These are phyloP conservation scores for Triops cancriformis DNA, from an alignment of 1,140 invertebrate genomes.

Conservation along the genomic window DNA sequence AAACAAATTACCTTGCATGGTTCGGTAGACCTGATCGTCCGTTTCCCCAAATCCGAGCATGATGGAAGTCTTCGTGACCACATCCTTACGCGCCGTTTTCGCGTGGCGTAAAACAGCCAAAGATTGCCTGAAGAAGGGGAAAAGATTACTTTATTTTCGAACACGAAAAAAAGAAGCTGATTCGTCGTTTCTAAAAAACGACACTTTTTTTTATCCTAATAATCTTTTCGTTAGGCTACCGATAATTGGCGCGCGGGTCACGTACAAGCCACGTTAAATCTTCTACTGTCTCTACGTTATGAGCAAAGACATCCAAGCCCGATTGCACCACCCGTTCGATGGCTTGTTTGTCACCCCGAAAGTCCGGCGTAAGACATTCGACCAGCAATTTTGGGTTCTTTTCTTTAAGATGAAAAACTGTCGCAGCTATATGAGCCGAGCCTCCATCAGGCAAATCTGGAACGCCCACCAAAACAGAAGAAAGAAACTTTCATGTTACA, in stretches of 20 bases:
- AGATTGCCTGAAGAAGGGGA: conserved; percentile 58
- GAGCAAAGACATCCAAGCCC: conserved; percentile 89
- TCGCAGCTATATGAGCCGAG: conserved; percentile 80
- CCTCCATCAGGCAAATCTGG: conserved; percentile 84
- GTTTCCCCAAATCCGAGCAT: conserved; percentile 97
- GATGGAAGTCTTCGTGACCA: conserved; percentile 96
- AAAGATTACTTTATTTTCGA: neutral
- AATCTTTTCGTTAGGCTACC: conserved; percentile 30
- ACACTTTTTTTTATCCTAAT: neutral
- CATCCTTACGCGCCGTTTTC: conserved; percentile 63
- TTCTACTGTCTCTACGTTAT: conserved; percentile 92
- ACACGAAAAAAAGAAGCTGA: conserved; percentile 10
- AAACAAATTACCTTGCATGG: conserved; percentile 56
- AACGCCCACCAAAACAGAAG: conserved; percentile 27
- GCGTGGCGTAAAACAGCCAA: conserved; percentile 70
- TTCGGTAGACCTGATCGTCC: conserved; percentile 78
- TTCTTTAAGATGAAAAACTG: conserved; percentile 57
- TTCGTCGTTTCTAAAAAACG: conserved; percentile 7
- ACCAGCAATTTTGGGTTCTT: conserved; percentile 78
- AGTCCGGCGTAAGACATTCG: conserved; percentile 96
- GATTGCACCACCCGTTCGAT: conserved; percentile 69
- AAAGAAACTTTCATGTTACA: conserved; percentile 25
- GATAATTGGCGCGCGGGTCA: conserved; percentile 70
- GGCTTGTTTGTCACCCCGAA: conserved; percentile 68
- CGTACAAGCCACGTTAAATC: conserved; percentile 78